These are phyloP conservation scores for Palaemon carinicauda DNA, from an alignment of 1,140 invertebrate genomes.

Conservation along the genomic window DNA sequence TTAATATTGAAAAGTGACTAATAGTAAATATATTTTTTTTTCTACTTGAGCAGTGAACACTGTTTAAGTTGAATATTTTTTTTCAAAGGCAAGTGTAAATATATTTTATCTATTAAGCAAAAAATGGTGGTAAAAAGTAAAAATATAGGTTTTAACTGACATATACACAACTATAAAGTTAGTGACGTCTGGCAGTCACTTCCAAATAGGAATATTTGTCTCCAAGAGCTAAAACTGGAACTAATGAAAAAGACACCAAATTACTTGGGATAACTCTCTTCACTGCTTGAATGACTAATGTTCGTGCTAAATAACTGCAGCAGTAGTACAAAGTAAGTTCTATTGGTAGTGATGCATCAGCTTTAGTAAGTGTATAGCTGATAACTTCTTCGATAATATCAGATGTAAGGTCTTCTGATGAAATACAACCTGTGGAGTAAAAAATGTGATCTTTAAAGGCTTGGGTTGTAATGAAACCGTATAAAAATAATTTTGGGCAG, in stretches of 20 bases:
- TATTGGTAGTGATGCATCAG: conserved; percentile 16
- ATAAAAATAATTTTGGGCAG: too few relatives aligned
- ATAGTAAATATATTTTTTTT: too few relatives aligned
- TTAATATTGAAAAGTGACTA: too few relatives aligned
- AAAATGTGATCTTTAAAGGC: neutral
- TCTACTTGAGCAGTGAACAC: too few relatives aligned
- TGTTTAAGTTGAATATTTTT: too few relatives aligned
- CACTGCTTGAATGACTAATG: conserved; percentile 23
- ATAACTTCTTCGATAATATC: conserved; percentile 35
- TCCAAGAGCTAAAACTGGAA: conserved; percentile 35
- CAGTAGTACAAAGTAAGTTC: conserved; percentile 31
- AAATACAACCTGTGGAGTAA: conserved; percentile 25
- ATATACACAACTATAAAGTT: neutral
- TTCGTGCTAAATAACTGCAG: neutral
- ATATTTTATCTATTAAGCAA: neutral
- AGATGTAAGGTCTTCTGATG: conserved; percentile 18
- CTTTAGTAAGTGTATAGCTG: conserved; percentile 31
- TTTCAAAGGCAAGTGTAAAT: neutral
- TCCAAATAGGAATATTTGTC: conserved; percentile 23
- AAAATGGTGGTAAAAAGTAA: neutral
- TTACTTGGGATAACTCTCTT: neutral
- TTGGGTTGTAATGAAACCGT: too few relatives aligned
- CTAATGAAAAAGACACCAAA: conserved; percentile 12
- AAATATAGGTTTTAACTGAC: neutral
- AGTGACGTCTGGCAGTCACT: conserved; percentile 27